Base-by-base conservation (phyloP, 2,113 vertebrate genomes). In the Saccopteryx leptura region DNA sequence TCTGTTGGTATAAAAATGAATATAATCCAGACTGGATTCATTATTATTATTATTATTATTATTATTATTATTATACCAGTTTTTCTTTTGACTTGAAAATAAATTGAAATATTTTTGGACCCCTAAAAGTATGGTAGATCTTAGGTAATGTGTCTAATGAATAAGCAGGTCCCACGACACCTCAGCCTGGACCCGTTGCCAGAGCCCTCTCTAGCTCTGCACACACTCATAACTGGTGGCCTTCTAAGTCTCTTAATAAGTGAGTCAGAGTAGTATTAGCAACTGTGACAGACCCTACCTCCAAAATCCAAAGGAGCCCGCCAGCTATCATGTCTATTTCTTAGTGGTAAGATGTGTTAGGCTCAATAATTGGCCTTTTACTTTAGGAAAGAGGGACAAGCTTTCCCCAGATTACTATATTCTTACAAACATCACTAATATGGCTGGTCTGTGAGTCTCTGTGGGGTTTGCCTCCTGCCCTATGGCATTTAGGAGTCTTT, bases 31-130 rank as follows among this genome's bases (percentile, higher is more conserved):
- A 4, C n/a, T 75, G 10, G 24, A 50, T 21, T 84, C 21, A 88
- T 93, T 63, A 52, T 85, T 68, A 23, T 52, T 80, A 69, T 68
- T 79, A 15, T 71, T 39, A 39, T 39, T 17, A 89, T 39, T 17
- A 89, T 94, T 48, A 46, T 74, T 72, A 33, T 60, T 78, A 46
- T 71, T 74, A 11, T 72, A 9, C 50, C 79, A 26, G 33, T 46
- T 65, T 60, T 88, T 66, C 56, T 84, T 95, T 91, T 81, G 66
- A 65, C 39, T 76, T 80, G 82, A 46, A 86, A 81, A 85, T 52
- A 90, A 52, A 19, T 84, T 92, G 11, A 88, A 92, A 7, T n/a
- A 61, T 91, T 33, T 17, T 26, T 66, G 71, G 65, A 19, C 10
- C 61, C 58, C 50, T 50, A 5, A 72, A 79, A 61, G n/a, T 23